phyloP scores from a whole-genome alignment of 2,113 vertebrate species.

The Hirundichthys speculiger region DNA sequence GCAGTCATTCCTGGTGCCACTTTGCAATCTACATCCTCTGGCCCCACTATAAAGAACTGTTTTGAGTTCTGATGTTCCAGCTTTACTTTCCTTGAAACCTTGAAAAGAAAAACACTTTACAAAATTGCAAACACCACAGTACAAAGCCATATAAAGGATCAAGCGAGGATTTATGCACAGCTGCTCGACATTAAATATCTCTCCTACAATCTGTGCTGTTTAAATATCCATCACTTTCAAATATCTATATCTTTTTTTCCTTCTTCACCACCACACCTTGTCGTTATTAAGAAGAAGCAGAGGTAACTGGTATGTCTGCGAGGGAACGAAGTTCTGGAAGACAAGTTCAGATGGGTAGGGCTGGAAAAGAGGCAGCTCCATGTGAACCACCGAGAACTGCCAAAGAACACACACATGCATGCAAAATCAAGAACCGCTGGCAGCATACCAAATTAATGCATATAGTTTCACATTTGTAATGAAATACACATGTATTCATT shows the following conservation, averaged over 20 bases:
- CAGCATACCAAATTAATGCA: neutral
- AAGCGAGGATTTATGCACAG: slow-evolving; percentile 28
- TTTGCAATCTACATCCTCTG: slow-evolving; percentile 65
- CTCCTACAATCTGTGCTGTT: slow-evolving; percentile 9
- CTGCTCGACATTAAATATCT: slow-evolving; percentile 17
- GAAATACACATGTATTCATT: no score
- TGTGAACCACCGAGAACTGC: slow-evolving; percentile 79
- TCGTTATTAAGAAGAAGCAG: slow-evolving; percentile 86
- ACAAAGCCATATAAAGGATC: neutral
- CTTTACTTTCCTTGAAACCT: slow-evolving; percentile 83
- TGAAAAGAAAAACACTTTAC: slow-evolving; percentile 23
- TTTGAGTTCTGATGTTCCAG: slow-evolving; percentile 81
- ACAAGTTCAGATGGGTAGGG: slow-evolving; percentile 87
- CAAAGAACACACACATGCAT: neutral
- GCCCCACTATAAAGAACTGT: slow-evolving; percentile 81
- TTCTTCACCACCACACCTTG: slow-evolving; percentile 70
- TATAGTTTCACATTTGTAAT: no score
- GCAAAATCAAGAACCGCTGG: neutral
- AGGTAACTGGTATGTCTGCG: slow-evolving; percentile 81
- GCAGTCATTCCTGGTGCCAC: slow-evolving; percentile 81
- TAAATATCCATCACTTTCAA: no score
- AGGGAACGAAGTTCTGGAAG: slow-evolving; percentile 85
- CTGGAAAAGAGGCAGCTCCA: slow-evolving; percentile 84
- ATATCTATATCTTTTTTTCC: no score
- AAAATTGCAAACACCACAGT: slow-evolving; percentile 8